A percentile compares a stretch with the other conserved stretches of the same genome.
These are phyloP conservation scores for Aviceda subcristata DNA, from an alignment of 2,113 vertebrate genomes.

Conservation along the genomic window DNA sequence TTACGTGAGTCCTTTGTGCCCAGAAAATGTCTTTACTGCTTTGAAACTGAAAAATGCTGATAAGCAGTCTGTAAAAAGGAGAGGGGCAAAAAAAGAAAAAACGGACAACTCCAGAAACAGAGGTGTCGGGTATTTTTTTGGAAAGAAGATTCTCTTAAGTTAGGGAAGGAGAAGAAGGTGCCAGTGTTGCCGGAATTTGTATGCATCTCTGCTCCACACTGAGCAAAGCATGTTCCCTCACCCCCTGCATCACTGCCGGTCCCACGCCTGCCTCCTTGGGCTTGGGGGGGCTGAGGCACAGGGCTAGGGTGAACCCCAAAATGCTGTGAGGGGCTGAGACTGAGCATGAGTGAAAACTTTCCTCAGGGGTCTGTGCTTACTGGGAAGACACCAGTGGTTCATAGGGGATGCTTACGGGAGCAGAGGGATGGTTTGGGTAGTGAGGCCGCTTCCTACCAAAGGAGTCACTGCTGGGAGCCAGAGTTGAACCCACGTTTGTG, in stretches of 20 bases:
- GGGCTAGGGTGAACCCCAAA: neutral
- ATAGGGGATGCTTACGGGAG: neutral
- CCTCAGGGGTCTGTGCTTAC: neutral
- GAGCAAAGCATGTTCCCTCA: neutral
- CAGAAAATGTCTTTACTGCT: conserved; percentile 26
- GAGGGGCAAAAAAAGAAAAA: accelerated
- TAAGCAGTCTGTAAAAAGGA: neutral
- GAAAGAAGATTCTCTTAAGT: neutral
- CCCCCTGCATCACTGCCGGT: neutral
- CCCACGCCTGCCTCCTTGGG: neutral
- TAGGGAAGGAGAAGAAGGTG: neutral
- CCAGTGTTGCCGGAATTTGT: neutral
- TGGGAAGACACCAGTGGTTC: neutral
- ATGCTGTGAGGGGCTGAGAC: neutral
- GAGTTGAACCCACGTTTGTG: neutral
- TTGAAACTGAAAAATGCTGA: conserved; percentile 40
- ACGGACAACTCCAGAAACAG: neutral
- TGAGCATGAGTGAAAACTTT: neutral
- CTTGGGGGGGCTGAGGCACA: neutral
- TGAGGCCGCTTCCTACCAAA: neutral
- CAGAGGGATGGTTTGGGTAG: neutral
- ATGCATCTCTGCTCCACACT: neutral
- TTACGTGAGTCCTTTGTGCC: conserved; percentile 28
- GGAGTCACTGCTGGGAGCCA: neutral
- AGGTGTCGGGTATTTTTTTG: neutral